A percentile compares a stretch with the other conserved stretches of the same genome.
These are phyloP conservation scores for Parapristionchus giblindavisi DNA, from an alignment of 2,888 invertebrate species.

Conservation along the genomic window DNA sequence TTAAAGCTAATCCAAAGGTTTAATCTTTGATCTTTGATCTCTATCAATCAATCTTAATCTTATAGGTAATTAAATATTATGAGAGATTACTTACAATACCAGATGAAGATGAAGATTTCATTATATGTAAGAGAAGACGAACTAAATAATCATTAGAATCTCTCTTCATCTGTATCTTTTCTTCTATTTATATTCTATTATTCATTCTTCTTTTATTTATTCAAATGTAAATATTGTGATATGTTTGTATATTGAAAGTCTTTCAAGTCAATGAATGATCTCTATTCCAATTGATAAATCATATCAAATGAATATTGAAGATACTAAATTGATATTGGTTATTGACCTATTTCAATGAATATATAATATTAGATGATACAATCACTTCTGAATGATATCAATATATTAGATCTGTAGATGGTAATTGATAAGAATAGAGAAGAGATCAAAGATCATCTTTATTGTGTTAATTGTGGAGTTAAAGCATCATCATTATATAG, in stretches of 20 bases:
- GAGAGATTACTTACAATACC: constrained; percentile 2
- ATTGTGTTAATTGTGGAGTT: constrained; percentile 33
- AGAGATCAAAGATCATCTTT: not conserved
- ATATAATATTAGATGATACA: too few species aligned
- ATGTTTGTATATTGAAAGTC: too few species aligned
- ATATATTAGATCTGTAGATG: too few species aligned
- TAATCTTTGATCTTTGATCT: not conserved
- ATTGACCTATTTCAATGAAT: too few species aligned
- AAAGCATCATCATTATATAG: constrained; percentile 15
- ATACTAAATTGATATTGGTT: too few species aligned
- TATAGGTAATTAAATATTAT: constrained; percentile 17
- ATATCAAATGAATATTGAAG: too few species aligned
- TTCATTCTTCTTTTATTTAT: too few species aligned
- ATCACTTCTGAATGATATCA: too few species aligned
- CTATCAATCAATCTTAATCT: not conserved
- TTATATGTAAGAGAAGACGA: constrained; percentile 22
- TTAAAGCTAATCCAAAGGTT: constrained; percentile 53
- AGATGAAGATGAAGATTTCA: constrained; percentile 23
- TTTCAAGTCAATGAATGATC: too few species aligned
- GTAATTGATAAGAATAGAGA: constrained; percentile 6
- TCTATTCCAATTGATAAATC: too few species aligned
- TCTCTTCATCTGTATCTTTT: not conserved
- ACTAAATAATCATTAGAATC: not conserved
- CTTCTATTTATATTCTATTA: not conserved
- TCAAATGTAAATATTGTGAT: too few species aligned